These are phyloP conservation scores for Peromyscus californicus DNA, from an alignment of 2,113 vertebrate species.

Conservation along the genomic window DNA sequence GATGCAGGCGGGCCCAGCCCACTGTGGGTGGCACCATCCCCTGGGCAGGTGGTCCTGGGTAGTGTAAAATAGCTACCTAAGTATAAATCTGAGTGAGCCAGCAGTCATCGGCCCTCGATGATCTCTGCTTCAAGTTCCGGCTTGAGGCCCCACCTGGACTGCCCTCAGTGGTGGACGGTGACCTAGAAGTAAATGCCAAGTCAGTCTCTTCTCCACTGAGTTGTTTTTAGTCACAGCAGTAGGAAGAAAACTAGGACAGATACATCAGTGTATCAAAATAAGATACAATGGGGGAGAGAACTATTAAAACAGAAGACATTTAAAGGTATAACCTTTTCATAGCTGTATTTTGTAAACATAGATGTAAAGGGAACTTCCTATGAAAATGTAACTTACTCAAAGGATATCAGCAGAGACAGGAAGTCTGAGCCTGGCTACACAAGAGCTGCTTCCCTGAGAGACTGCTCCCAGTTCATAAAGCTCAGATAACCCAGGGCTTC, in stretches of 20 bases:
- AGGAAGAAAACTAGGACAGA: not conserved
- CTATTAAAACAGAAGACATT: conserved; percentile 17
- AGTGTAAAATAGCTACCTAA: not conserved
- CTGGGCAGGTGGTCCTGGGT: not conserved
- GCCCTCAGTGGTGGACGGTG: not conserved
- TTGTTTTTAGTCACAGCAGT: not conserved
- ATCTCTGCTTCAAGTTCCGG: not conserved
- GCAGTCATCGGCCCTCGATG: not conserved
- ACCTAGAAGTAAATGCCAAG: not conserved
- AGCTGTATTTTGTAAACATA: conserved; percentile 34
- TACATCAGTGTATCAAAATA: not conserved
- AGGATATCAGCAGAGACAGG: not conserved
- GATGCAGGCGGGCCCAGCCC: not conserved
- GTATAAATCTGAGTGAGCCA: not conserved
- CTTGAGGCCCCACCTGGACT: not conserved
- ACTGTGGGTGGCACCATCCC: not conserved
- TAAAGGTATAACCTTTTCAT: not conserved
- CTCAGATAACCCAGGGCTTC: not conserved
- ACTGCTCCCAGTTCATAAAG: conserved; percentile 7
- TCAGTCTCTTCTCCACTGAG: not conserved
- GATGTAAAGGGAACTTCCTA: not conserved
- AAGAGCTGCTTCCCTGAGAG: not conserved
- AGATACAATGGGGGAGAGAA: not conserved
- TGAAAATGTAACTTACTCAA: not conserved
- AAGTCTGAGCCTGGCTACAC: not conserved